Evolutionary conservation across 2,888 invertebrate species (phyloP).

Genomic region (Eupithecia insigniata): DNA sequence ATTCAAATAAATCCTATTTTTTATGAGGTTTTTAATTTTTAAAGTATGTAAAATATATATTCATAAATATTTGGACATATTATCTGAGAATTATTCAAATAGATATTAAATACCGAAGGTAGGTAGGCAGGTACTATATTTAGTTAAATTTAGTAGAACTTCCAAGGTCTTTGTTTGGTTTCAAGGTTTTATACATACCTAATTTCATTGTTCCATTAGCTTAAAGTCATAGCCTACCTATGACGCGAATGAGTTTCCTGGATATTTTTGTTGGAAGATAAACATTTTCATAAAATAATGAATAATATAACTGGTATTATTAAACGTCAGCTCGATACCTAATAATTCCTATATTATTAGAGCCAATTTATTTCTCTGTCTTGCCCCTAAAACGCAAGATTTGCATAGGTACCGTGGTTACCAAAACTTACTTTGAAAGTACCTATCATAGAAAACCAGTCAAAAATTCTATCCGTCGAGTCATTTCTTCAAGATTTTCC

Average conservation of each 20-base stretch:
- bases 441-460: background rate
- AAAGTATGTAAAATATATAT: no score
- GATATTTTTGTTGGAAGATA: background rate
- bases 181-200: no score
- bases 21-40: background rate
- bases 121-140: no score
- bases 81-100: background rate
- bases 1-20: background rate
- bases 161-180: background rate
- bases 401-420: background rate
- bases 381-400: background rate
- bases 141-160: background rate
- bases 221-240: background rate
- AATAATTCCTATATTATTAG: no score
- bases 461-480: background rate
- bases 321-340: no score
- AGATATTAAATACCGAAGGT: background rate
- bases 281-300: background rate
- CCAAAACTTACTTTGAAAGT: background rate
- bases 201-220: background rate
- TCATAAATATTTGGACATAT: background rate
- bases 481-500: no score
- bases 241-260: background rate
- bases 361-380: no score
- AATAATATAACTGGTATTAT: no score